Evolutionary conservation across 2,113 vertebrate species (phyloP).

Genomic region (Corynorhinus townsendii): DNA sequence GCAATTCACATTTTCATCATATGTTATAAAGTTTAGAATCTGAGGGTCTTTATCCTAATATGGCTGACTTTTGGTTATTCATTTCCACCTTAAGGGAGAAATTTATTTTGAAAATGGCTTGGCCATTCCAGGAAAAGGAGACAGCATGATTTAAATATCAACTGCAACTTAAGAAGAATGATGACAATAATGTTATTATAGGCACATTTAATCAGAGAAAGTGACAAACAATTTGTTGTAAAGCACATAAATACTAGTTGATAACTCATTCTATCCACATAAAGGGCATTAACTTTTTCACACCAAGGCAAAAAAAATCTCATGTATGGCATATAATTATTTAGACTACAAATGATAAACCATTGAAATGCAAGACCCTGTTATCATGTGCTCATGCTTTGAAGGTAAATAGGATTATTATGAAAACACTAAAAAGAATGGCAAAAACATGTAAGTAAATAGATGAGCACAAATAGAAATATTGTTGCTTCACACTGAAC

Average conservation of each 20-base stretch:
- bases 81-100: conserved; percentile 42
- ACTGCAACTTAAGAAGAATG: conserved; percentile 64
- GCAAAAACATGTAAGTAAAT: background rate
- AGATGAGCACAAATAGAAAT: background rate
- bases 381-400: background rate
- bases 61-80: conserved; percentile 29
- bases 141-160: conserved; percentile 65
- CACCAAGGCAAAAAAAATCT: conserved; percentile 46
- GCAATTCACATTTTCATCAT: background rate
- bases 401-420: background rate
- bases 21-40: background rate
- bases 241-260: conserved; percentile 73
- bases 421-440: background rate
- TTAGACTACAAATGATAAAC: background rate
- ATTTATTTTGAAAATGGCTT: conserved; percentile 59
- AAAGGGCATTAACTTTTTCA: conserved; percentile 68
- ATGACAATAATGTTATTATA: conserved; percentile 70
- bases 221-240: conserved; percentile 75
- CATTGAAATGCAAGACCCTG: background rate
- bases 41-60: background rate
- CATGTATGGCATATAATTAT: background rate
- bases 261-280: conserved; percentile 71
- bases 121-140: conserved; percentile 55
- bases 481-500: background rate
- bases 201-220: conserved; percentile 72